A percentile compares a stretch with the other conserved stretches of the same genome.
Conservation (phyloP, 2,888 invertebrate species). For the Limnephilus auricula region DNA sequence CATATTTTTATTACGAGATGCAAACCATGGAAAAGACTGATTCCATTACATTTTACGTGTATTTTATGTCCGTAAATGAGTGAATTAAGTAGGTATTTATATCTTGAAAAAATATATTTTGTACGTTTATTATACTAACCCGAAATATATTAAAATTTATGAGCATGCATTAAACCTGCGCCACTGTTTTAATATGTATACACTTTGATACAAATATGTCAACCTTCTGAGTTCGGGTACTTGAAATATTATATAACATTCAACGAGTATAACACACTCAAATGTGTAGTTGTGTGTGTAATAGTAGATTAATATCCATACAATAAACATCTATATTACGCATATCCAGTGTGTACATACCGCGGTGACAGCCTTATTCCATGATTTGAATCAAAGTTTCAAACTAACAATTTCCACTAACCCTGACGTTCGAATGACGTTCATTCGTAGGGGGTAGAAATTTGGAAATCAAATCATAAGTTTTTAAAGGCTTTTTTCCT, state of each 20-base stretch:
- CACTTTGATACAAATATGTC: neutral
- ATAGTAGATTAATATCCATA: neutral
- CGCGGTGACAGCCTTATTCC: neutral
- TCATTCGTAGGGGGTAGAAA: neutral
- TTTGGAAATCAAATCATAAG: conserved; percentile 1
- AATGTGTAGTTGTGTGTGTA: neutral
- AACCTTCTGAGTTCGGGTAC: neutral
- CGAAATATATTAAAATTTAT: too few relatives aligned
- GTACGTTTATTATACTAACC: too few relatives aligned
- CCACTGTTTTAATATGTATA: neutral
- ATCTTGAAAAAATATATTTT: too few relatives aligned
- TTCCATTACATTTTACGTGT: too few relatives aligned
- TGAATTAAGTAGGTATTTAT: too few relatives aligned
- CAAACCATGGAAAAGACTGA: too few relatives aligned
- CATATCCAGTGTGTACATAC: neutral
- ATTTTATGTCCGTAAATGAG: too few relatives aligned
- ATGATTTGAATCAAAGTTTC: neutral
- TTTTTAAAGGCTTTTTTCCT: neutral
- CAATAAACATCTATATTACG: too few relatives aligned
- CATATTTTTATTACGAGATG: too few relatives aligned
- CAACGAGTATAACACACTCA: neutral
- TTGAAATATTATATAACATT: neutral
- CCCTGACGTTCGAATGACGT: neutral
- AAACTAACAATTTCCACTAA: neutral
- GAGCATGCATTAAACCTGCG: neutral